Percentiles rank a stretch among this genome's conserved stretches.
Evolutionary conservation across 1,140 invertebrate genomes (phyloP).

Genomic region (Rhizoglyphus robini): DNA sequence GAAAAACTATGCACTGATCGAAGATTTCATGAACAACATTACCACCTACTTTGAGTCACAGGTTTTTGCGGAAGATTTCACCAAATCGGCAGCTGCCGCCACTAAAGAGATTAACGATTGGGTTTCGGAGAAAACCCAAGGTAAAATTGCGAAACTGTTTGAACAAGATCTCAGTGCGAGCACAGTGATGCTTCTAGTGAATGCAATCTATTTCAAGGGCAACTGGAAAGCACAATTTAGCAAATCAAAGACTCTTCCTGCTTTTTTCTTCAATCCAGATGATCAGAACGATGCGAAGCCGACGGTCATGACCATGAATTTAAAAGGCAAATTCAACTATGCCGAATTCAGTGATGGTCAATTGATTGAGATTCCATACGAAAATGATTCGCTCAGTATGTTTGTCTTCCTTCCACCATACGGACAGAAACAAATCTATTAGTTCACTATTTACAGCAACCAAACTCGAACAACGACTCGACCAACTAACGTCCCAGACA

Average conservation of each 20-base stretch:
- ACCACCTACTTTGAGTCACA: not conserved
- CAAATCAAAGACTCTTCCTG: not conserved
- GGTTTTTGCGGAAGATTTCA: not conserved
- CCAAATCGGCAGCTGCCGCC: constrained; percentile 31
- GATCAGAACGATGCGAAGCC: not conserved
- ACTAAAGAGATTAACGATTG: constrained; percentile 51
- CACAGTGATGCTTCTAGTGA: constrained; percentile 49
- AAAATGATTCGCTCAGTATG: not conserved
- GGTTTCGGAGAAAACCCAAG: constrained; percentile 51
- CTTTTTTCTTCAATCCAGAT: too few species aligned
- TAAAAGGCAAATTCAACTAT: not conserved
- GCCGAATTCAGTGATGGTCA: not conserved
- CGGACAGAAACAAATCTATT: not conserved
- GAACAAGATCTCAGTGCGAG: not conserved
- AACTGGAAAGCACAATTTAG: constrained; percentile 44
- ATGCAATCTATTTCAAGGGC: constrained; percentile 69
- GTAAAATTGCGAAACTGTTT: constrained; percentile 46
- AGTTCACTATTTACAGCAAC: not conserved
- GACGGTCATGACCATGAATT: not conserved
- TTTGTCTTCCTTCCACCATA: constrained; percentile 3
- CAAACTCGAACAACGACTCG: not conserved
- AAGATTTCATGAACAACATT: not conserved
- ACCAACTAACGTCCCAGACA: too few species aligned
- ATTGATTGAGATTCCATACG: constrained; percentile 4
- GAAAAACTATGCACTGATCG: not conserved